Evolutionary conservation across 2,888 invertebrate genomes (phyloP), one percentile per base, ranked within the genome.

Genomic region (Idaea biselata): DNA sequence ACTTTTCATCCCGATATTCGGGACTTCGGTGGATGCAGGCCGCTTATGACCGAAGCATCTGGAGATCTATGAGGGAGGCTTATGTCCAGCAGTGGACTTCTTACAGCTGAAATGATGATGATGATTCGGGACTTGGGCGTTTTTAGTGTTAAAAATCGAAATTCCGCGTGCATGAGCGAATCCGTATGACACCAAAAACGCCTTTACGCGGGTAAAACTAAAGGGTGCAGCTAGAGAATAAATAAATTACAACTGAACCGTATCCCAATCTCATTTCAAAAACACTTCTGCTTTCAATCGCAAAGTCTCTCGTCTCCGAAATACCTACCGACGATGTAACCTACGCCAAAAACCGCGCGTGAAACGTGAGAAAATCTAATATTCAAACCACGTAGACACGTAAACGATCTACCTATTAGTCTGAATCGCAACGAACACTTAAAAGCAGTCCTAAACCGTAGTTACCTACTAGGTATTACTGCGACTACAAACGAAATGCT

Each of bases 271-370:
- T 11, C 6, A 44, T 44, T 11, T 44, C 44, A 44, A 8, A 44
- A 44, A 11, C 44, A 44, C 44, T 44, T 44, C 6, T 44, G 44
- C 6, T 44, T 44, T 44, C 14, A 8, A 44, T 14, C 14, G 14
- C 44, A 6, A 44, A 44, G 44, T 44, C 14, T 32, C 11, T 14
- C 8, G 11, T 8, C 44, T 44, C 3, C 14, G 8, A 8, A 44
- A 14, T 44, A 44, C 44, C 44, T 44, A 44, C 14, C 8, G 44
- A 25, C 25, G 25, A 25, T 25, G 25, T 25, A 25, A 25, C 25
- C 25, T 44, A 44, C 44, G 44, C 44, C 72, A 75, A 82, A 81
- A 78, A 67, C 61, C 72, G 83, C 44, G 44, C 8, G 8, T 44
- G 44, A 44, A 44, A 44, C 44, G 44, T 44, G 44, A 44, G 44